A percentile compares a stretch with the other conserved stretches of the same genome.
phyloP scores from a whole-genome alignment of 2,888 invertebrate genomes.

The Clistopyga incitator region DNA sequence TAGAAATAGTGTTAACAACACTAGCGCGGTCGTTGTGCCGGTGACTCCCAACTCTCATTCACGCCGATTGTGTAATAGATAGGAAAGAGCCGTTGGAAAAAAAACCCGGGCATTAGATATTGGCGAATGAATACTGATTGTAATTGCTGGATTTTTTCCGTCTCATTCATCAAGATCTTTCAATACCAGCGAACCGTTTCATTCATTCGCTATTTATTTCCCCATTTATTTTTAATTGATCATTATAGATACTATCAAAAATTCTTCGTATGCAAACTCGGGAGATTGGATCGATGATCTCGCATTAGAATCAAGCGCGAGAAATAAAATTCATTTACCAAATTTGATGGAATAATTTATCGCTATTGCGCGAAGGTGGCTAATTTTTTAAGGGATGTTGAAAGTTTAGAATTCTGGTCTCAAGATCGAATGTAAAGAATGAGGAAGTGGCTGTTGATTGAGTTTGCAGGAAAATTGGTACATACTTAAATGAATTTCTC shows the following conservation, averaged over 20 bases:
- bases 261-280: not conserved
- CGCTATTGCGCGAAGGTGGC: not conserved
- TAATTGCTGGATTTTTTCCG: not conserved
- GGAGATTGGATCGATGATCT: not conserved
- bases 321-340: not conserved
- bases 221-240: not conserved
- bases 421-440: not conserved
- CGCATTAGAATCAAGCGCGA: not conserved
- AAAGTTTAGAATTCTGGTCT: not conserved
- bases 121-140: not conserved
- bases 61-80: conserved; percentile 1
- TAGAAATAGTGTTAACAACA: not conserved
- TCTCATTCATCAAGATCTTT: not conserved
- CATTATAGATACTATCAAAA: not conserved
- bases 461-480: not conserved
- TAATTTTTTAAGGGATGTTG: not conserved
- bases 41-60: not conserved
- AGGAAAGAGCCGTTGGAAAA: conserved; percentile 1
- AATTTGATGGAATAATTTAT: not conserved
- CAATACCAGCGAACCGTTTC: not conserved
- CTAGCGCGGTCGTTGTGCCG: not conserved
- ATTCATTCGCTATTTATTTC: too few species aligned
- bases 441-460: not conserved
- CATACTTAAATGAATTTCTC: too few species aligned
- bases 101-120: not conserved